Evolutionary conservation across 2,888 invertebrate species (phyloP).

Genomic region (Agrilus cyanescens): DNA sequence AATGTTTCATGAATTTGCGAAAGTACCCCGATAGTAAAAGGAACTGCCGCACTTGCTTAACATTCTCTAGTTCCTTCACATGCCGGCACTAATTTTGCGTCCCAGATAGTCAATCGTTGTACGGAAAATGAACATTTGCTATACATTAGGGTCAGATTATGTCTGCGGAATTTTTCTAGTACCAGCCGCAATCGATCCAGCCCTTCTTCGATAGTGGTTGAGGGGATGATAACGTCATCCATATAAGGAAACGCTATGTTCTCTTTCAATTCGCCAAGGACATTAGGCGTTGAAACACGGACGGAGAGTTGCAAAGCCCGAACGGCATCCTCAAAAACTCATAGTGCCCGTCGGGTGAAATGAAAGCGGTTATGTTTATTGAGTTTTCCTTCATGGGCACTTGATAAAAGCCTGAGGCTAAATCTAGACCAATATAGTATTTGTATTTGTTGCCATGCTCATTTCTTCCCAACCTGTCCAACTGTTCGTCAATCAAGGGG

Average conservation of each 20-base stretch:
- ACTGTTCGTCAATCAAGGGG: too few species aligned
- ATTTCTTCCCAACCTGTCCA: too few species aligned
- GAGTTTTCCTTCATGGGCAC: background rate
- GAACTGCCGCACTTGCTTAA: conserved; percentile 22
- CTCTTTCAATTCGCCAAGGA: too few species aligned
- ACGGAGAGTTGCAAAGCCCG: too few species aligned
- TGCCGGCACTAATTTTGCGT: conserved; percentile 16
- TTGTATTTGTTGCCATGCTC: too few species aligned
- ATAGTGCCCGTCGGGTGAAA: too few species aligned
- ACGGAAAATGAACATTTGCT: conserved; percentile 20
- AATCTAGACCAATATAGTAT: too few species aligned
- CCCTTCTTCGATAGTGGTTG: background rate
- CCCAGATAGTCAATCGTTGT: conserved; percentile 21
- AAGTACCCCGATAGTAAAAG: conserved; percentile 22
- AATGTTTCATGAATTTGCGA: conserved; percentile 17
- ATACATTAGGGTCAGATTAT: conserved; percentile 23
- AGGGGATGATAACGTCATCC: background rate
- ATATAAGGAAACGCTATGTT: background rate
- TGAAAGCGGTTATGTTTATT: background rate
- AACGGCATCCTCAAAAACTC: too few species aligned
- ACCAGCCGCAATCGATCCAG: background rate
- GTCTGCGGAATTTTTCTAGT: conserved; percentile 10
- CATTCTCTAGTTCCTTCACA: conserved; percentile 18
- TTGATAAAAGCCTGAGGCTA: background rate
- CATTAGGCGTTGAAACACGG: too few species aligned